phyloP scores from a whole-genome alignment of 2,888 invertebrate genomes.

The Hyppa rectilinea region DNA sequence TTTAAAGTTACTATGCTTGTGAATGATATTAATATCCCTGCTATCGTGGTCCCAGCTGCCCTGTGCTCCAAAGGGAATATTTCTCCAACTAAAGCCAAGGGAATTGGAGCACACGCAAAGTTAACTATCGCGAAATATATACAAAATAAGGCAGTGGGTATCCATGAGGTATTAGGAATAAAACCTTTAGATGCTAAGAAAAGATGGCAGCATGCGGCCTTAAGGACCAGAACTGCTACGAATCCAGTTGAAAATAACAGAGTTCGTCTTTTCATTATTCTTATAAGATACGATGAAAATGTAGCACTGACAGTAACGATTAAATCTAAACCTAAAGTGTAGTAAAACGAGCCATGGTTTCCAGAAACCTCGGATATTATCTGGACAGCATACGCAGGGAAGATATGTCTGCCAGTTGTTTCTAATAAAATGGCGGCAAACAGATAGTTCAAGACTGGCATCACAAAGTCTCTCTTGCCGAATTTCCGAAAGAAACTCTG shows the following conservation, averaged over 20 bases:
- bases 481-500: slow-evolving; percentile 46
- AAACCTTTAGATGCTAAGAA: slow-evolving; percentile 56
- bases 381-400: slow-evolving; percentile 71
- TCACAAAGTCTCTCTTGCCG: slow-evolving; percentile 50
- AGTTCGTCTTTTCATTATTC: slow-evolving; percentile 65
- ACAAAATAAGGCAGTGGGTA: slow-evolving; percentile 65
- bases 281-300: slow-evolving; percentile 58
- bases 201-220: slow-evolving; percentile 61
- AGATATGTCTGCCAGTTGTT: slow-evolving; percentile 68
- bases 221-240: slow-evolving; percentile 60
- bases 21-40: slow-evolving; percentile 62
- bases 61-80: slow-evolving; percentile 70
- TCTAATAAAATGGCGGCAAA: slow-evolving; percentile 67
- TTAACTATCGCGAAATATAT: slow-evolving; percentile 68
- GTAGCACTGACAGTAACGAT: slow-evolving; percentile 65
- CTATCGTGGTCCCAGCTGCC: slow-evolving; percentile 62
- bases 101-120: slow-evolving; percentile 69
- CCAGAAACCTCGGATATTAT: slow-evolving; percentile 69
- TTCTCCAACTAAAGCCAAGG: slow-evolving; percentile 70
- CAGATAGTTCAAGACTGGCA: slow-evolving; percentile 64
- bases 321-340: slow-evolving; percentile 69
- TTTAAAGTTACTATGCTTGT: slow-evolving; percentile 55
- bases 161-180: slow-evolving; percentile 57
- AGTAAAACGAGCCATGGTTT: slow-evolving; percentile 61
- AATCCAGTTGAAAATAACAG: slow-evolving; percentile 72